Evolutionary conservation across 2,888 invertebrate species (phyloP).

Genomic region (Thelaira solivaga): DNA sequence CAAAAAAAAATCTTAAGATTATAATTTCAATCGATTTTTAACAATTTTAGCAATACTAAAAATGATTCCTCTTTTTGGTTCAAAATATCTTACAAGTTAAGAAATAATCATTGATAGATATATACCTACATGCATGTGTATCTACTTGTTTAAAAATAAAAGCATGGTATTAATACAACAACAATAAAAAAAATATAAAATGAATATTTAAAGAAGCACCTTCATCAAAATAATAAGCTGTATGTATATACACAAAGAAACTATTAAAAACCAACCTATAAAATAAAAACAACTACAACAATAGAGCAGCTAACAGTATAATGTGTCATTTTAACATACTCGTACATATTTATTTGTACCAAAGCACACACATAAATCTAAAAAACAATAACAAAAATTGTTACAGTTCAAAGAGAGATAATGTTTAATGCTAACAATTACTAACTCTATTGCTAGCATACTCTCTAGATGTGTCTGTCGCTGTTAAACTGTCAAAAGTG

Average conservation of each 20-base stretch:
- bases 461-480: background rate
- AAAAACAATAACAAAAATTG: conserved; percentile 11
- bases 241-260: background rate
- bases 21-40: too few species aligned
- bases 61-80: too few species aligned
- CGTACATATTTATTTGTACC: too few species aligned
- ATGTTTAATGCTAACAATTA: conserved; percentile 14
- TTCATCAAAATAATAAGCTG: conserved; percentile 9
- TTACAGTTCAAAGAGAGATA: conserved; percentile 9
- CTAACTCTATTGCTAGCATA: background rate
- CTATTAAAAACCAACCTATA: background rate
- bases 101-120: too few species aligned
- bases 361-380: conserved; percentile 29
- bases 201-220: background rate
- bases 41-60: too few species aligned
- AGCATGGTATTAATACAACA: background rate
- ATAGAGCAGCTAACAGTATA: conserved; percentile 45
- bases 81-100: too few species aligned
- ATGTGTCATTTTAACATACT: conserved; percentile 36
- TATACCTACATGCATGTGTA: too few species aligned
- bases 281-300: conserved; percentile 24
- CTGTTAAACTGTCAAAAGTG: conserved; percentile 28
- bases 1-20: too few species aligned
- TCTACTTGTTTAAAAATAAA: too few species aligned
- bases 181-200: conserved; percentile 14